Conservation (phyloP, 2,113 vertebrate species). For the Australoheros scitulus region DNA sequence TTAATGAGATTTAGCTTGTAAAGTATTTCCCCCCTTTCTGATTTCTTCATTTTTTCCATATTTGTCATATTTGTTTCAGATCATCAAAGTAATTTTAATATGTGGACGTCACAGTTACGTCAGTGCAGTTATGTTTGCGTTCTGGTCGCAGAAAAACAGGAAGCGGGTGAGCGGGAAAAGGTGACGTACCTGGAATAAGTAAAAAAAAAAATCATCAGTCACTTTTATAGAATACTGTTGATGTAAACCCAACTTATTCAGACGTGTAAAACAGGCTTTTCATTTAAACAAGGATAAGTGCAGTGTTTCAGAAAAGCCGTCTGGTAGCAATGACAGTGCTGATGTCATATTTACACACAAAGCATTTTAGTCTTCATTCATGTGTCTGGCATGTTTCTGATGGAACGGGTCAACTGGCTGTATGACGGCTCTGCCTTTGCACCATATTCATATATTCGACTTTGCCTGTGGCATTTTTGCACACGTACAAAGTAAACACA, state of each 20-base stretch:
- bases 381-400: no score
- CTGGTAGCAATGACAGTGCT: not conserved
- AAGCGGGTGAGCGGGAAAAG: not conserved
- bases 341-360: no score
- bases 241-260: not conserved
- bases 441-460: not conserved
- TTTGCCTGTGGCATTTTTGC: not conserved
- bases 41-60: not conserved
- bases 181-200: not conserved
- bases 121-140: not conserved
- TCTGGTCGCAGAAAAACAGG: not conserved
- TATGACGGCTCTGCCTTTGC: not conserved
- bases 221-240: not conserved
- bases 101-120: not conserved
- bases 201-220: no score
- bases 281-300: not conserved
- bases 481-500: not conserved
- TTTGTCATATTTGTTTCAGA: not conserved
- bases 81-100: not conserved
- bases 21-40: not conserved
- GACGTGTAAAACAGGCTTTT: accelerated
- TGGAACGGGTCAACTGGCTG: no score
- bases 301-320: not conserved
- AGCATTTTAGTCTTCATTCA: no score
- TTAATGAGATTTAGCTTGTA: not conserved